phyloP scores from a whole-genome alignment of 2,113 vertebrate genomes.

The Genyomyrus donnyi region DNA sequence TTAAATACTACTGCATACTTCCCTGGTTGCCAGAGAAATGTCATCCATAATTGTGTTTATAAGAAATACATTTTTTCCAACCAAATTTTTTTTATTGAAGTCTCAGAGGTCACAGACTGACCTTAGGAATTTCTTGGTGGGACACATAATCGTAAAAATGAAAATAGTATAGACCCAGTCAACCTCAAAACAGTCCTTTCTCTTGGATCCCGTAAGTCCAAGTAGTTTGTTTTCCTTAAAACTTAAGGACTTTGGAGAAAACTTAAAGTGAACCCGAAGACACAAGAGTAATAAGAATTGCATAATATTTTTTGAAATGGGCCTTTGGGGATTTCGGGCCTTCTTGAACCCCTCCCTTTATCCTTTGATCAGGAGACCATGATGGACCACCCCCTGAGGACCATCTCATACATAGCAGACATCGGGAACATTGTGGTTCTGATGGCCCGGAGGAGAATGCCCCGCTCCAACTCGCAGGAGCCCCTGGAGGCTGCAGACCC shows the following conservation, averaged over 20 bases:
- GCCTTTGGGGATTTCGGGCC: background rate
- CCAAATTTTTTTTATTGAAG: background rate
- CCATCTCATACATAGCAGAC: slow-evolving; percentile 95
- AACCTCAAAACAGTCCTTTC: background rate
- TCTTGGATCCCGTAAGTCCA: background rate
- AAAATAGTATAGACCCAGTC: background rate
- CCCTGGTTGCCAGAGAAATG: background rate
- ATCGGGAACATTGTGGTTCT: slow-evolving; percentile 93
- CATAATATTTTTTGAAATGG: background rate
- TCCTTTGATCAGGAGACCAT: slow-evolving; percentile 73
- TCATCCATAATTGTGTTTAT: background rate
- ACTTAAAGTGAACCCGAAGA: background rate
- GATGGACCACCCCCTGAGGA: slow-evolving; percentile 93
- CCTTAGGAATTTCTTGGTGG: background rate
- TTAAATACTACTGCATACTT: background rate
- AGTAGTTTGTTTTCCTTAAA: background rate
- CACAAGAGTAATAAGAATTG: background rate
- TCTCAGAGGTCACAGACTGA: background rate
- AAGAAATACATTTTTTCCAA: background rate
- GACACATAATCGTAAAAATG: background rate
- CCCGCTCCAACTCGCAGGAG: slow-evolving; percentile 82
- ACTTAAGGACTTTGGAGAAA: background rate
- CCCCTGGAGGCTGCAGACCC: slow-evolving; percentile 81
- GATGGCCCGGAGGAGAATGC: slow-evolving; percentile 88
- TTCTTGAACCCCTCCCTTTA: background rate